Conservation (phyloP, 2,797 vertebrate species). For the Pangasius sanitwongsei region DNA sequence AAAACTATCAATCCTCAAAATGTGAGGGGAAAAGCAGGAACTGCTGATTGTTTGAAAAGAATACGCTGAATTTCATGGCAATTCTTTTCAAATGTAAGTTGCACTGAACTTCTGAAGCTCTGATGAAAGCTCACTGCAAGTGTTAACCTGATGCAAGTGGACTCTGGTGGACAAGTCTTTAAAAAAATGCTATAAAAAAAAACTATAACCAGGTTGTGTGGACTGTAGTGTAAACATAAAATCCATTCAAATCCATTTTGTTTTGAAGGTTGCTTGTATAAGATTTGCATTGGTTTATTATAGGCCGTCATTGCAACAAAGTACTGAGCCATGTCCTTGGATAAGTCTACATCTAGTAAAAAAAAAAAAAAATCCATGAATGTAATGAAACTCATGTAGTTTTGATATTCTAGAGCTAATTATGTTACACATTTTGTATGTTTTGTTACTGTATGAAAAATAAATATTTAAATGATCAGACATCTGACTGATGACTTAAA, state of each 20-base stretch:
- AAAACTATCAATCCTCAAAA: not conserved
- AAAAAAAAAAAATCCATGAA: not conserved
- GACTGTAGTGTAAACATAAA: not conserved
- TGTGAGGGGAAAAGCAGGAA: not conserved
- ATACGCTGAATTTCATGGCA: not conserved
- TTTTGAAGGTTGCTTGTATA: conserved; percentile 18
- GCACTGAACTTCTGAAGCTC: conserved; percentile 14
- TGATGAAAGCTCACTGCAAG: conserved; percentile 30
- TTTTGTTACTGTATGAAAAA: conserved; percentile 30
- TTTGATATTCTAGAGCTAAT: conserved; percentile 5
- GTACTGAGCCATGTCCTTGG: conserved; percentile 13
- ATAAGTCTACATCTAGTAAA: not conserved
- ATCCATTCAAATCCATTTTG: not conserved
- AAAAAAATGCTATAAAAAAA: not conserved
- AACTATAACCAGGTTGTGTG: not conserved
- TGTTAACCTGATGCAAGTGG: not conserved
- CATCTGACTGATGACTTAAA: not conserved
- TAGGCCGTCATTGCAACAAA: conserved; percentile 9
- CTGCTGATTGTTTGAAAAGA: not conserved
- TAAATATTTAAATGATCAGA: conserved; percentile 28
- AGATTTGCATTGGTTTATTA: conserved; percentile 37
- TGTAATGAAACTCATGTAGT: conserved; percentile 27
- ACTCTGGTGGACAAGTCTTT: not conserved
- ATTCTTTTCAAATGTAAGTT: conserved; percentile 5
- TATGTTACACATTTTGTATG: conserved; percentile 25